These are phyloP conservation scores for Coccyzus lansbergi DNA, from an alignment of 2,797 vertebrate genomes.

Conservation along the genomic window DNA sequence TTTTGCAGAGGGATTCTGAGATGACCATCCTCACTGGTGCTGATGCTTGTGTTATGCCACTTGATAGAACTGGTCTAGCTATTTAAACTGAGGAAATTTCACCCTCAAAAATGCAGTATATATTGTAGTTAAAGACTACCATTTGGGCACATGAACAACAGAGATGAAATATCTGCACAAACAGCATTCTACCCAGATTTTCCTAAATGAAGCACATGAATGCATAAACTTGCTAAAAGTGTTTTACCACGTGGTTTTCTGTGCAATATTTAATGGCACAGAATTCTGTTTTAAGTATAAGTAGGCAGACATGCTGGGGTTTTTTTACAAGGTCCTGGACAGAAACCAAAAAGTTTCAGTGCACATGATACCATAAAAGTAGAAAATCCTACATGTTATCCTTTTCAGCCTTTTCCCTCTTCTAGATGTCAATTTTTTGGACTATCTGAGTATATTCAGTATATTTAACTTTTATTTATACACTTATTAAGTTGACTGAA, in stretches of 20 bases:
- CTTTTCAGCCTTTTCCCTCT: background rate
- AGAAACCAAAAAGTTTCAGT: conserved; percentile 32
- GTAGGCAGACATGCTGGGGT: background rate
- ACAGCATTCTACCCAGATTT: background rate
- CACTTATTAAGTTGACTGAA: background rate
- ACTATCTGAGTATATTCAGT: background rate
- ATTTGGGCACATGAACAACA: background rate
- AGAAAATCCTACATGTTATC: background rate
- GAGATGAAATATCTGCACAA: background rate
- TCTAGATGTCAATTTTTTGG: background rate
- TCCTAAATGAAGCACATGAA: background rate
- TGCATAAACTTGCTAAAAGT: background rate
- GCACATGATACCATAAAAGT: background rate
- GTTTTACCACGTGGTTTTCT: background rate
- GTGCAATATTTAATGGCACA: background rate
- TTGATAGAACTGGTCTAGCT: background rate
- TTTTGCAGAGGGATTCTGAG: background rate
- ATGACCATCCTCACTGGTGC: background rate
- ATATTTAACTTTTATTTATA: background rate
- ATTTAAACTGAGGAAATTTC: background rate
- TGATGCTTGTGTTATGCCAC: background rate
- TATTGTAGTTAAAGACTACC: background rate
- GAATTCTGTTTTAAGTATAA: conserved; percentile 12
- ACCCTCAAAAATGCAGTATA: background rate
- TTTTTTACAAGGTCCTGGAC: conserved; percentile 9